phyloP scores from a whole-genome alignment of 2,888 invertebrate species.

The Drosophila suboccidentalis region DNA sequence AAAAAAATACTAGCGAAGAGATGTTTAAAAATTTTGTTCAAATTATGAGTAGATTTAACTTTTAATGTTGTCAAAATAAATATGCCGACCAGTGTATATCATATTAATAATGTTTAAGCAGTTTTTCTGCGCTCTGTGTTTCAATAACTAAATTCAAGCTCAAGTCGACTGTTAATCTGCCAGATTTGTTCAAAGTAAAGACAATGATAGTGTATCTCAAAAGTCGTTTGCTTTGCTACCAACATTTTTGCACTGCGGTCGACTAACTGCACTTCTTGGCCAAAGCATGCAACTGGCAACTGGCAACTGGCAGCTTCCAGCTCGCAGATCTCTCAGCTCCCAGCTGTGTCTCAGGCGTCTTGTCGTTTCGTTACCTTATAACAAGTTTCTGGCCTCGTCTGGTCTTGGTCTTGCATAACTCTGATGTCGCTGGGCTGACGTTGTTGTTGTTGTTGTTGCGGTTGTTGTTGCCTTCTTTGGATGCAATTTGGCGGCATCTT shows the following conservation, averaged over 20 bases:
- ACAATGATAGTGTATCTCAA: conserved; percentile 37
- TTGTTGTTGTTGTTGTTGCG: conserved; percentile 37
- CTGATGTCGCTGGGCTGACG: conserved; percentile 61
- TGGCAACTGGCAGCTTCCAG: conserved; percentile 41
- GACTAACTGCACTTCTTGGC: conserved; percentile 52
- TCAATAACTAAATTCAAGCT: no score
- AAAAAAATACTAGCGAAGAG: no score
- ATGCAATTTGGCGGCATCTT: conserved; percentile 77
- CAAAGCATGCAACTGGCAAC: conserved; percentile 36
- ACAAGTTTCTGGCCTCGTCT: conserved; percentile 63
- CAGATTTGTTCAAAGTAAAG: not conserved
- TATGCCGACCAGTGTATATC: no score
- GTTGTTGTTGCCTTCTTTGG: conserved; percentile 70
- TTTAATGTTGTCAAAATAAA: no score
- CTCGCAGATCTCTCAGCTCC: conserved; percentile 34
- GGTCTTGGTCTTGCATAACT: conserved; percentile 73
- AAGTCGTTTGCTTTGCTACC: conserved; percentile 14
- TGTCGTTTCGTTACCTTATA: conserved; percentile 66
- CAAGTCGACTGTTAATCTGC: no score
- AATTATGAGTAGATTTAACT: no score
- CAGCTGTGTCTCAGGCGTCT: conserved; percentile 58
- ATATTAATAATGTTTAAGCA: no score
- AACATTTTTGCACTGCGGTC: conserved; percentile 26
- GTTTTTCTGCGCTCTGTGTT: no score
- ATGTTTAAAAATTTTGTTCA: no score